phyloP scores from a whole-genome alignment of 2,888 invertebrate genomes.

The Amaurobius ferox region DNA sequence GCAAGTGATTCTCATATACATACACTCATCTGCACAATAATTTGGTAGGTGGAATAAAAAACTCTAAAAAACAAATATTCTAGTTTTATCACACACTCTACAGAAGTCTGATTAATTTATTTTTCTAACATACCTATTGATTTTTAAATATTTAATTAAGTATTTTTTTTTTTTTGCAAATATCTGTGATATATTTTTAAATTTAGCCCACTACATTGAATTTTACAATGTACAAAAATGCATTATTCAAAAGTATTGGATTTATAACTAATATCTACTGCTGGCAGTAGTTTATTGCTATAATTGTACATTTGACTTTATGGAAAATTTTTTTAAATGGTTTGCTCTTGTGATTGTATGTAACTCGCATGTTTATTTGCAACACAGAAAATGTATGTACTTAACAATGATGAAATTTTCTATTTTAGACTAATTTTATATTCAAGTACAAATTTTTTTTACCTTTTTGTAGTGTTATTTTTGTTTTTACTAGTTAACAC shows the following conservation, averaged over 20 bases:
- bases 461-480: no score
- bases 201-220: neutral
- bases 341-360: neutral
- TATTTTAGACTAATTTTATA: no score
- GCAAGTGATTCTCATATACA: no score
- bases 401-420: no score
- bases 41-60: no score
- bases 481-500: no score
- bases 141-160: neutral
- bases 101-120: conserved; percentile 3
- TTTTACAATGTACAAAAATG: neutral
- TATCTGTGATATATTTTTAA: conserved; percentile 1
- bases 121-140: neutral
- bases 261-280: neutral
- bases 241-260: neutral
- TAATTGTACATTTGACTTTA: neutral
- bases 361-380: neutral
- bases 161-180: neutral
- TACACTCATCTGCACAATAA: no score
- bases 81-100: no score
- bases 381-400: no score
- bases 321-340: neutral
- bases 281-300: neutral
- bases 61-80: no score
- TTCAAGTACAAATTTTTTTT: no score